Evolutionary conservation across 2,888 invertebrate genomes (phyloP), one percentile per base, ranked within the genome.

Genomic region (Leptinotarsa haldemani): DNA sequence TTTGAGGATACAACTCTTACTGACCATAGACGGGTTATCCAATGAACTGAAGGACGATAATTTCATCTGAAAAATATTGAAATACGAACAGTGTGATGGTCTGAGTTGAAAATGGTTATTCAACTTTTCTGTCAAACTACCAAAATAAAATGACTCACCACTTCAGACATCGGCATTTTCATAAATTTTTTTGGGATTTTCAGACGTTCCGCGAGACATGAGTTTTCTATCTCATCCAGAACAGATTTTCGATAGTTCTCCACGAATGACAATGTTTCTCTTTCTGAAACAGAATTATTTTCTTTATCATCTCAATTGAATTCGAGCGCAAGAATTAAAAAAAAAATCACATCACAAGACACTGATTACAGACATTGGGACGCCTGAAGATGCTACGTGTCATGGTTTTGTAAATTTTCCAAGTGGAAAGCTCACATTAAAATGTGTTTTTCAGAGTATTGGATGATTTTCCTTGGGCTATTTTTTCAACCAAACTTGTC

Each of bases 1-100:
- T 66, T 66, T 74, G 12, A 65, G 46, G 15, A 74, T 46, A 63
- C 69, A 71, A 65, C 65, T 69, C 18, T 48, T 65, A 20, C 65
- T 58, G 5, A 61, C 16, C 61, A 40, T 61, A 7, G 71, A 68
- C 56, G 66, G 64, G 20, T 48, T 47, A 22, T 72, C 72, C 5
- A 66, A 16, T 30, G 69, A 69, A 50, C 48, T 52, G 47, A 69
- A 68, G 46, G 40, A 65, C 16, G 67, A 5, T 18, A 46, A 67
- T 67, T 20, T 47, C 58, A 2, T 47, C 67, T 68, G 65, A 50
- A 46, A 65, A 52, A 64, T 22, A 56, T 40, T 40, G 40, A 40
- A 40, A 40, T 40, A 40, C 18, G 5, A n/a, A 56, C 47, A 65
- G 40, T 20, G 25, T 48, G 16, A 69, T 0, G 20, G 9, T 58